phyloP scores from a whole-genome alignment of 2,797 vertebrate genomes.

The Melanotaenia pygmaea region DNA sequence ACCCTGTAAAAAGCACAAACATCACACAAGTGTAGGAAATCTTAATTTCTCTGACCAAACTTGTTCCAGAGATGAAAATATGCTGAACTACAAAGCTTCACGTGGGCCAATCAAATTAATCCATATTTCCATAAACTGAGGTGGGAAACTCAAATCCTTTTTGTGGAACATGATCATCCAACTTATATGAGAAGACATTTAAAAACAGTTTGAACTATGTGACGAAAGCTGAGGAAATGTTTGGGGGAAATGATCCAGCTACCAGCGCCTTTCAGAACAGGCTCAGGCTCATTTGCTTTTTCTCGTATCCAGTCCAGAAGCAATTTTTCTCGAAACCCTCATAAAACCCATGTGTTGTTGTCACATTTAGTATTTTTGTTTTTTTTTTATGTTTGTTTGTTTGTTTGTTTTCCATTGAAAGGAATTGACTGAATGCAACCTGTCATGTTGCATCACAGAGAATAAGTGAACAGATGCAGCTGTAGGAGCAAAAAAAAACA shows the following conservation, averaged over 20 bases:
- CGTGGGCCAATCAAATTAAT: constrained; percentile 1
- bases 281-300: background rate
- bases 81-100: background rate
- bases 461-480: constrained; percentile 16
- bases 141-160: background rate
- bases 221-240: background rate
- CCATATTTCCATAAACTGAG: background rate
- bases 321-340: background rate
- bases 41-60: background rate
- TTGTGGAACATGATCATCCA: background rate
- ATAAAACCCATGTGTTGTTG: background rate
- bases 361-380: background rate
- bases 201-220: background rate
- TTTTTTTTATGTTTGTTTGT: background rate
- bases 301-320: background rate
- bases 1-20: background rate
- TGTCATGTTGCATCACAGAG: background rate
- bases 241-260: background rate
- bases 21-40: background rate
- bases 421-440: constrained; percentile 1
- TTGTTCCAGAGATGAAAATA: background rate
- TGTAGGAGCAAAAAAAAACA: constrained; percentile 16
- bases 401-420: background rate
- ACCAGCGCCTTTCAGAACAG: background rate
- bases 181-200: constrained; percentile 4